These are phyloP conservation scores for Trichonephila inaurata DNA, from an alignment of 1,140 invertebrate genomes.

Conservation along the genomic window DNA sequence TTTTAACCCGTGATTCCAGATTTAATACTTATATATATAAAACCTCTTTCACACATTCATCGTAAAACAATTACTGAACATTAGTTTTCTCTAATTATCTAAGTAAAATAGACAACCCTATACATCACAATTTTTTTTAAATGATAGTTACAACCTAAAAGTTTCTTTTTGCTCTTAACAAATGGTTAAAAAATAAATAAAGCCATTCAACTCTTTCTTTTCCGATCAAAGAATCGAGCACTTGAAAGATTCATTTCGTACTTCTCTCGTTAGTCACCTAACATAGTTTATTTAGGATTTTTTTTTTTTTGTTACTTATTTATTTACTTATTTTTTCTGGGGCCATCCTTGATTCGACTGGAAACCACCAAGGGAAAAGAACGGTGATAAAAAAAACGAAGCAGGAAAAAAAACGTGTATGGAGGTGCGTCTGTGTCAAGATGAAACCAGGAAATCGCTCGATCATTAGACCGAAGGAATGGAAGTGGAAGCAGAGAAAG, in stretches of 20 bases:
- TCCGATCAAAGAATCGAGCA: conserved; percentile 50
- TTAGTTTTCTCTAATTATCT: conserved; percentile 1
- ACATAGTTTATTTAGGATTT: conserved; percentile 58
- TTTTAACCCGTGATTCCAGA: too few relatives aligned
- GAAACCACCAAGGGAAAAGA: conserved; percentile 16
- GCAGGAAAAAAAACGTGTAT: background rate
- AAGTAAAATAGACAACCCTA: background rate
- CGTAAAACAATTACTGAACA: background rate
- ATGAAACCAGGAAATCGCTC: conserved; percentile 65
- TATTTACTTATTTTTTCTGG: background rate
- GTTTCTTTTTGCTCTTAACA: background rate
- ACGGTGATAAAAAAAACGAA: conserved; percentile 1
- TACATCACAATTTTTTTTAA: background rate
- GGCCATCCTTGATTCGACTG: background rate
- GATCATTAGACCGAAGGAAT: conserved; percentile 49
- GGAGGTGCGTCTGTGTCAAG: conserved; percentile 28
- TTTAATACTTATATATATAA: too few relatives aligned
- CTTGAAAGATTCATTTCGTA: conserved; percentile 56
- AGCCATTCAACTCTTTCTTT: conserved; percentile 32
- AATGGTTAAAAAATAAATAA: conserved; percentile 29
- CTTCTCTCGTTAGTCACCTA: conserved; percentile 46
- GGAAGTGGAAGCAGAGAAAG: background rate
- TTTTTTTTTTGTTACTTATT: conserved; percentile 19
- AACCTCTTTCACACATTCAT: too few relatives aligned
- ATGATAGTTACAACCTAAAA: background rate